phyloP scores from a whole-genome alignment of 2,888 invertebrate species.

The Copidosoma aretas region DNA sequence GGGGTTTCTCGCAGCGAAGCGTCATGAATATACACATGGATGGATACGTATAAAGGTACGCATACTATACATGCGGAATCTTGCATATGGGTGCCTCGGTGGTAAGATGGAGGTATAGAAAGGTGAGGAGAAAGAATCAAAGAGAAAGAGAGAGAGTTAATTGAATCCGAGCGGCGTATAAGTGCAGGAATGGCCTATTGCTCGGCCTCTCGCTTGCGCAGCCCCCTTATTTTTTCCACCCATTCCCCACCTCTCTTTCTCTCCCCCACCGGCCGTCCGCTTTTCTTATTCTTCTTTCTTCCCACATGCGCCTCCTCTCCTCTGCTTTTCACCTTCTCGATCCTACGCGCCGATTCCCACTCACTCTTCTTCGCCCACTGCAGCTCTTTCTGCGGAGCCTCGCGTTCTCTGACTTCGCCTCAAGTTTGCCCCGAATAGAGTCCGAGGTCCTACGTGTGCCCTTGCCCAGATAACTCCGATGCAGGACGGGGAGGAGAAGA shows the following conservation, averaged over 20 bases:
- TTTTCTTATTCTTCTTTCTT: constrained; percentile 59
- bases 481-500: no score
- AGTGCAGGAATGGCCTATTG: constrained; percentile 61
- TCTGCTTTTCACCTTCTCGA: constrained; percentile 44
- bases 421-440: no score
- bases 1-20: no score
- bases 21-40: no score
- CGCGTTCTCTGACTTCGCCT: constrained; percentile 4
- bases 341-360: constrained; percentile 35
- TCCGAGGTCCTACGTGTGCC: constrained; percentile 30
- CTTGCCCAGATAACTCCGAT: not conserved
- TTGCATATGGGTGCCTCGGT: constrained; percentile 1
- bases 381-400: constrained; percentile 32
- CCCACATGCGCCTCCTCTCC: constrained; percentile 47
- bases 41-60: no score
- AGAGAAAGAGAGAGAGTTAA: constrained; percentile 53
- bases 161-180: constrained; percentile 63
- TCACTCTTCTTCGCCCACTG: constrained; percentile 21
- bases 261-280: constrained; percentile 43
- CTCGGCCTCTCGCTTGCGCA: constrained; percentile 50
- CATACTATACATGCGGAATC: no score
- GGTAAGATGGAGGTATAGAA: constrained; percentile 10
- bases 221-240: constrained; percentile 34
- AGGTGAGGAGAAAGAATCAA: constrained; percentile 13
- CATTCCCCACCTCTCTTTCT: constrained; percentile 32